Conservation (phyloP, 1,140 invertebrate species). For the Bombus pyrosoma region DNA sequence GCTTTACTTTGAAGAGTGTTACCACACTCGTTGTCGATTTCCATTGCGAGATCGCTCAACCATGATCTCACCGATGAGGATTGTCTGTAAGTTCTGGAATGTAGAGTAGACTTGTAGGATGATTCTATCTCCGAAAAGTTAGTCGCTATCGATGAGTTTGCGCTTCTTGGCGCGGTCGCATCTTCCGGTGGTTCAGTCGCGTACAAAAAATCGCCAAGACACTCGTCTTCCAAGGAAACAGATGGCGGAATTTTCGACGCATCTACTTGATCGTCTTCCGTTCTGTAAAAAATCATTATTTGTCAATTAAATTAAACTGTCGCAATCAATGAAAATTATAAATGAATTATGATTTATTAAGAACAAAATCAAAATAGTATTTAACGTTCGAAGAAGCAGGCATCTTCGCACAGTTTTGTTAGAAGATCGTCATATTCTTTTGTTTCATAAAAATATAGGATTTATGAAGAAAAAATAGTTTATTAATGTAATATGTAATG, state of each 20-base stretch:
- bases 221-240: slow-evolving; percentile 58
- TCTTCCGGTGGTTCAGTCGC: slow-evolving; percentile 72
- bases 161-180: slow-evolving; percentile 12
- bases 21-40: slow-evolving; percentile 72
- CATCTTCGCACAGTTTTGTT: too few relatives aligned
- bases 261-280: slow-evolving; percentile 62
- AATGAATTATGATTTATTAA: background rate
- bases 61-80: slow-evolving; percentile 70
- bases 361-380: too few relatives aligned
- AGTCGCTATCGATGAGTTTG: slow-evolving; percentile 20
- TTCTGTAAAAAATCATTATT: slow-evolving; percentile 53
- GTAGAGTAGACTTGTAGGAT: slow-evolving; percentile 24
- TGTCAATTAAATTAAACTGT: background rate
- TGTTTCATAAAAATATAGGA: background rate
- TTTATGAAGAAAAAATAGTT: background rate
- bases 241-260: slow-evolving; percentile 18
- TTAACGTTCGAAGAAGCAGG: too few relatives aligned
- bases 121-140: slow-evolving; percentile 9
- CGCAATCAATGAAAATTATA: background rate
- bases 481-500: background rate
- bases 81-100: slow-evolving; percentile 49
- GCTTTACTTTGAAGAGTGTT: slow-evolving; percentile 75
- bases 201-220: slow-evolving; percentile 76
- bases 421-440: too few relatives aligned
- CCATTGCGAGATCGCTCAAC: slow-evolving; percentile 68